Evolutionary conservation across 2,888 invertebrate species (phyloP), one percentile per base, ranked within the genome.

Genomic region (Sialis lutaria): DNA sequence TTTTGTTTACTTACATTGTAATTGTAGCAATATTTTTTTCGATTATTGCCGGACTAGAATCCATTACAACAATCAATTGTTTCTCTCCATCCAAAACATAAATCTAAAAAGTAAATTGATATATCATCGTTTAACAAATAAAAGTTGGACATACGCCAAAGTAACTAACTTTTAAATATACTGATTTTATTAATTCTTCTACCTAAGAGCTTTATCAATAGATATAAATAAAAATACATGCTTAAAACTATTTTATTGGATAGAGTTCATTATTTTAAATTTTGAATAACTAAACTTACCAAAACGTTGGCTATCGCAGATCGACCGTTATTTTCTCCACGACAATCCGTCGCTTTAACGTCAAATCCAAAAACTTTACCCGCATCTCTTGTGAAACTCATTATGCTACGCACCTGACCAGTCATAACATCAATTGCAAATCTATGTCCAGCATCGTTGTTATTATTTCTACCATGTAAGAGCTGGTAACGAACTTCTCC

Each of bases 271-370:
- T 22, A 2, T 22, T 22, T 22, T 22, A 4, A 2, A 22, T 22
- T 22, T 22, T 22, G 34, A 44, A 13, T 40, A 35, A 9, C 31
- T 34, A 49, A 47, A 75, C 81, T 77, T 62, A 85, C 88, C 62
- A 88, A 85, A 49, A 89, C 85, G 61, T 87, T 88, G 45, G 83
- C 82, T 52, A 88, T 87, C 43, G 85, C 79, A 6, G 87, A 87
- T 50, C 77, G 77, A 2, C 89, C 89, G 57, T 84, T 82, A 56
- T 86, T 83, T 40, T 82, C 82, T 1, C 89, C 89, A 30, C 73
- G 69, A 48, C 79, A 74, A 60, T 90, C 89, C 0, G 86, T 87
- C 7, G 88, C 90, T 64, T 87, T 87, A 7, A 89, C 86, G 64
- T 89, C 88, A 57, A 89, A 88, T 0, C 87, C 86, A 57, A 81